These are phyloP conservation scores for Stramonita haemastoma DNA, from an alignment of 2,888 invertebrate species.

Conservation along the genomic window DNA sequence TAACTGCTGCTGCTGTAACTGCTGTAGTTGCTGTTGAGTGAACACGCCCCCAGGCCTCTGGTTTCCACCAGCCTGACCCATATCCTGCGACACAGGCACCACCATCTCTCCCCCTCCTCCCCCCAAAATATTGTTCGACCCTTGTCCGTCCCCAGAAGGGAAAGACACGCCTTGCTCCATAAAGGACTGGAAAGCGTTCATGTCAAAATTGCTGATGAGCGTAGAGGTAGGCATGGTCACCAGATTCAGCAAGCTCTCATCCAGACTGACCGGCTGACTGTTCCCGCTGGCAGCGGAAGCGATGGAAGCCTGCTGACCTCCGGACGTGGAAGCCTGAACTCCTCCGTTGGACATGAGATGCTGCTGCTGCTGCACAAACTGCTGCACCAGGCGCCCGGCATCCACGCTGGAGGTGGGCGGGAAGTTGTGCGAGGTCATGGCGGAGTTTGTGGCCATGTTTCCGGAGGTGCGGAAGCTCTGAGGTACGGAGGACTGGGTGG, in stretches of 20 bases:
- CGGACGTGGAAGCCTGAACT: background rate
- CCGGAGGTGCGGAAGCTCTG: slow-evolving; percentile 48
- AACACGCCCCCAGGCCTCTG: background rate
- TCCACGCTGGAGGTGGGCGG: slow-evolving; percentile 39
- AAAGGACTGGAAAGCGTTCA: slow-evolving; percentile 30
- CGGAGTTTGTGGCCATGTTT: slow-evolving; percentile 53
- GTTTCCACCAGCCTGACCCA: background rate
- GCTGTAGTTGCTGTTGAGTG: background rate
- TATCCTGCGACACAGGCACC: background rate
- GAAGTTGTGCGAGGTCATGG: slow-evolving; percentile 51
- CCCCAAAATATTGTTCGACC: slow-evolving; percentile 18
- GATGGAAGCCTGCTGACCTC: background rate
- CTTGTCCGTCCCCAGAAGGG: slow-evolving; percentile 26
- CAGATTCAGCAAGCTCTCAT: slow-evolving; percentile 23
- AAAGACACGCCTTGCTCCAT: slow-evolving; percentile 34
- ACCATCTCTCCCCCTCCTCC: background rate
- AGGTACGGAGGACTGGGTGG: slow-evolving; percentile 32
- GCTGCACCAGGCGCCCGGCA: slow-evolving; percentile 45
- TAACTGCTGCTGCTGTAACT: background rate
- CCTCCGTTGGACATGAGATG: slow-evolving; percentile 34
- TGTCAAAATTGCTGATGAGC: slow-evolving; percentile 31
- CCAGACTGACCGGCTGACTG: slow-evolving; percentile 39
- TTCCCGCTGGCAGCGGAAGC: slow-evolving; percentile 24
- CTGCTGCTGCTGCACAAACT: slow-evolving; percentile 50
- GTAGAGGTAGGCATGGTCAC: slow-evolving; percentile 12